phyloP scores from a whole-genome alignment of 2,888 invertebrate genomes.

The Pardosa pseudoannulata region DNA sequence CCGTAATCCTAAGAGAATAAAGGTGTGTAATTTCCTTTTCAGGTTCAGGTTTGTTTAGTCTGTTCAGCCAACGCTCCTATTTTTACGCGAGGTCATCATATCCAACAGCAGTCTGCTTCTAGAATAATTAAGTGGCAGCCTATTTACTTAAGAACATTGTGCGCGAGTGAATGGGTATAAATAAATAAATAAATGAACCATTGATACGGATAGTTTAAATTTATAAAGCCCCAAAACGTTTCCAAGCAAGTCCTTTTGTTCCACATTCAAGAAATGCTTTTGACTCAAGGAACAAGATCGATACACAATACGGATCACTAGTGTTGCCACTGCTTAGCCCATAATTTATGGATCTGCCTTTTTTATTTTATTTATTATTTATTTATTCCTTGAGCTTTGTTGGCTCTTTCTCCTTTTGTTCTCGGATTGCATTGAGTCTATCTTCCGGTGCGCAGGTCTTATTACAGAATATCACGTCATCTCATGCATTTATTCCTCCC shows the following conservation, averaged over 20 bases:
- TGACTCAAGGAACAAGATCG: background rate
- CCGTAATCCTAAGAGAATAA: no score
- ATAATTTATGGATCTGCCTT: conserved; percentile 19
- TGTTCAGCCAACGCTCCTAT: no score
- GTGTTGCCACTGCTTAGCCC: background rate
- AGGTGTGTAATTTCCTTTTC: no score
- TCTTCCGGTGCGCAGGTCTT: conserved; percentile 10
- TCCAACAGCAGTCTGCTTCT: no score
- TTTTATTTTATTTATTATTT: no score
- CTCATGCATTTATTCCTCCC: background rate
- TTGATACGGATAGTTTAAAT: no score
- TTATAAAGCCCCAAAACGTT: background rate
- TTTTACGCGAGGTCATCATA: no score
- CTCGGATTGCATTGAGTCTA: conserved; percentile 11
- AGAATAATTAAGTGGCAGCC: no score
- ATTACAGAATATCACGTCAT: background rate
- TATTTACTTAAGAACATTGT: no score
- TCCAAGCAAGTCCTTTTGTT: background rate
- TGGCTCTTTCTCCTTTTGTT: conserved; percentile 23
- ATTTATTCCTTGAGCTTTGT: conserved; percentile 31
- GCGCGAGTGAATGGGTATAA: no score
- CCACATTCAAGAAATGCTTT: background rate
- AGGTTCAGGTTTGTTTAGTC: no score
- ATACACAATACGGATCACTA: background rate
- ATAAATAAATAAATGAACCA: no score